These are phyloP conservation scores for Macropis europaea DNA, from an alignment of 2,888 invertebrate species.

Conservation along the genomic window DNA sequence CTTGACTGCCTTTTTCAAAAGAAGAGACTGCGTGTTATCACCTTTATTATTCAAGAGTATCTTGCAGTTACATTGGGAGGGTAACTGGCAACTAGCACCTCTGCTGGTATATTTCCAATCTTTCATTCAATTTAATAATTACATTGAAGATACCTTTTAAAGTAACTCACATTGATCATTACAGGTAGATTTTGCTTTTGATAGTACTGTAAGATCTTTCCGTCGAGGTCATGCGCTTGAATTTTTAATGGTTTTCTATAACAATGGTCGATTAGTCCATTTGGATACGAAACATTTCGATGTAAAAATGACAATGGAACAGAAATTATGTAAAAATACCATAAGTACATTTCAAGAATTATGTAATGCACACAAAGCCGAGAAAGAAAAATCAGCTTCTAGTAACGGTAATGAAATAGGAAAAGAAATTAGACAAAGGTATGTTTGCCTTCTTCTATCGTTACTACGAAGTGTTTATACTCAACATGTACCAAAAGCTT, in stretches of 20 bases:
- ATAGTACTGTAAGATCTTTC: constrained; percentile 83
- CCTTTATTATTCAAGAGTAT: constrained; percentile 85
- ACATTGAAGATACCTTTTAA: not conserved
- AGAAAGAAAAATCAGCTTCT: constrained; percentile 62
- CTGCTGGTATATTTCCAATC: constrained; percentile 78
- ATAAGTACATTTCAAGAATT: constrained; percentile 77
- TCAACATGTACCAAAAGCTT: constrained; percentile 71
- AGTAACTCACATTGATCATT: constrained; percentile 6
- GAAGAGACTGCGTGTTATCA: constrained; percentile 85
- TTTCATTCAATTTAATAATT: constrained; percentile 2
- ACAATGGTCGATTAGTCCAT: constrained; percentile 82
- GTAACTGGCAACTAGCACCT: constrained; percentile 83
- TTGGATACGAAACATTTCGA: constrained; percentile 76
- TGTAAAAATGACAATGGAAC: constrained; percentile 80
- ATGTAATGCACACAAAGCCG: constrained; percentile 71
- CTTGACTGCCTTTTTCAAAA: constrained; percentile 83
- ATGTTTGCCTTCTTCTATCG: constrained; percentile 81
- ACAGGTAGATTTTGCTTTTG: constrained; percentile 82
- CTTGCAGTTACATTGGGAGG: constrained; percentile 85
- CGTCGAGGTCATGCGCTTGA: constrained; percentile 86
- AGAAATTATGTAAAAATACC: constrained; percentile 79
- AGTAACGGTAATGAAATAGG: constrained; percentile 37
- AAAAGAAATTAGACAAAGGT: constrained; percentile 82
- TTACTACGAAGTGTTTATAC: constrained; percentile 79
- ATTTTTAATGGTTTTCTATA: constrained; percentile 84